Evolutionary conservation across 2,888 invertebrate species (phyloP), one percentile per base, ranked within the genome.

Genomic region (Brenthis ino): DNA sequence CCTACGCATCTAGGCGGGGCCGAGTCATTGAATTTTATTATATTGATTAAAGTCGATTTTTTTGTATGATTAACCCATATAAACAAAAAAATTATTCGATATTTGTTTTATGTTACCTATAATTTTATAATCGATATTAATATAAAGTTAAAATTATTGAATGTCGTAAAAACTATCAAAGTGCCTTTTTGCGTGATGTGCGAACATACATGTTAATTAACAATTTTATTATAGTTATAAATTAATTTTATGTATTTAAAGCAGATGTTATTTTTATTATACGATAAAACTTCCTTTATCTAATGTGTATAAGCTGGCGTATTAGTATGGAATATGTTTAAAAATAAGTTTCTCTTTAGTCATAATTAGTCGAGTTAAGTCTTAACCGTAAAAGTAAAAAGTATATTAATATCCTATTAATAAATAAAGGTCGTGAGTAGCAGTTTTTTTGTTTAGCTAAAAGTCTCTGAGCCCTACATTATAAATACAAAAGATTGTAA

Each of bases 261-360:
- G 63, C 63, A 63, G 63, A 63, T 63, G 63, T 63, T 63, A 54
- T 6, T 43, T 63, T 63, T 54, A 53, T 53, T 43, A 43, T 37
- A 20, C 37, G 33, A 54, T 54, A 63, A 53, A 54, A 33, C n/a
- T 20, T 6, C 37, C 33, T 63, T 43, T 54, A 43, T 63, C 63
- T 14, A 24, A 63, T 53, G 43, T 20, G 24, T 53, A 53, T 53
- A 16, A 53, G 51, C 5, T 53, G n/a, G n/a, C 8, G n/a, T 43
- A 37, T 37, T 13, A 24, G 37, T 37, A 53, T 33, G 16, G 20
- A 54, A 1, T 54, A 54, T 54, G n/a, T 54, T 53, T 24, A 14
- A 13, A 53, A 37, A 37, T 37, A 28, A 12, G 14, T 24, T 58
- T 58, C 28, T n/a, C 13, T 43, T 47, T 8, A 57, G 24, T 24